Evolutionary conservation across 2,797 vertebrate species (phyloP), one percentile per base, ranked within the genome.

Genomic region (Enteromius fasciolatus): DNA sequence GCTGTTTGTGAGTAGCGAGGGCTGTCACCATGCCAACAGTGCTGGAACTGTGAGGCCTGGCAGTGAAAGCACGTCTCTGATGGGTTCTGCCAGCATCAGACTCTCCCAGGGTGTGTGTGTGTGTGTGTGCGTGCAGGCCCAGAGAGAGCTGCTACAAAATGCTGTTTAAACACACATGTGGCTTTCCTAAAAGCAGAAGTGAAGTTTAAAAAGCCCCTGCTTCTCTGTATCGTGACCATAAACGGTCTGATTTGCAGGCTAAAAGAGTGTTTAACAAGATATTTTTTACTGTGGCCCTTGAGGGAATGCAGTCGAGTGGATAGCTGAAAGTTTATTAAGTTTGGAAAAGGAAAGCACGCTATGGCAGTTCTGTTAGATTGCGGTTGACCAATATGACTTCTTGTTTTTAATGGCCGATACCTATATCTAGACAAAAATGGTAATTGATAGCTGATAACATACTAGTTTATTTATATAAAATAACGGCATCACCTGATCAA

Each of bases 1-100:
- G 79, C 84, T 78, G 80, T 82, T 63, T 82, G 31, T 86, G 82
- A 86, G 80, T 76, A 50, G 73, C 63, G n/a, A 80, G 81, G 77
- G 61, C 67, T 66, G 85, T 88, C 82, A 25, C 61, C 70, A 68
- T 86, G 85, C 83, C 85, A 86, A 83, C 83, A 23, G 36, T 36
- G 39, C 57, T 46, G 46, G 75, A 79, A 72, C 46, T 63, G 33
- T 57, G 50, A 77, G 67, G 54, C 20, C 67, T 81, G 39, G 36
- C 61, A 70, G 48, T 84, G 69, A 82, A 84, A 77, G 64, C 54
- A 52, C 44, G 66, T 86, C 59, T 86, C 67, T 76, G 84, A 82
- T 20, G n/a, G 44, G 23, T 46, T 76, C 31, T 82, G 72, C 54
- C 80, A 85, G 52, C 31, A 54, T 39, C 14, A 39, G 28, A 15